Evolutionary conservation across 2,797 vertebrate genomes (phyloP), one percentile per base, ranked within the genome.

Genomic region (Macrochelys suwanniensis): DNA sequence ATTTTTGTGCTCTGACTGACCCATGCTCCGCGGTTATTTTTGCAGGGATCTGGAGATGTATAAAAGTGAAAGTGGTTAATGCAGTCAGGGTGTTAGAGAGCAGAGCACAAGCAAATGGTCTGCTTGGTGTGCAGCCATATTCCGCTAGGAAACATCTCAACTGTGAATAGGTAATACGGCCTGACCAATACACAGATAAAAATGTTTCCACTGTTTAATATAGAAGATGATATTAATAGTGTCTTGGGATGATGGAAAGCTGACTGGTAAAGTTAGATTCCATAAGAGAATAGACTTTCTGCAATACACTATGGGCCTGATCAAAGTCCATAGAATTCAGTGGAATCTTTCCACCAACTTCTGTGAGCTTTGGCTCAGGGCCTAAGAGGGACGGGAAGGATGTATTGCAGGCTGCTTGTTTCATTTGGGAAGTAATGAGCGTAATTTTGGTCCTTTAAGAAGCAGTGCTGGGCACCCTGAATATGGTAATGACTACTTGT

Each of bases 31-130:
- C 47, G 23, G 51, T 84, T 82, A 54, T 6, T 61, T 77, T 15
- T 0, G 0, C 71, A 5, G 2, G 49, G 76, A 45, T 50, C 71
- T 42, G 25, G 37, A 82, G 80, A 26, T 5, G 17, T 28, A 23
- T 7, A 28, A 93, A 42, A 8, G 45, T 31, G 28, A 85, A 3
- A 4, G 42, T 13, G 65, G 45, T 68, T 79, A 45, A 82, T 83
- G 80, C 82, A 28, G 65, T 13, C 88, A 78, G 87, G 0, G 0
- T 0, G 0, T 45, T 16, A 65, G 19, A 89, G 78, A 65, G 26
- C 80, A 57, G 77, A 79, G 26, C 11, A 61, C 49, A 65, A 71
- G 31, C 26, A 83, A 92, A 25, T 8, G 51, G 54, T 8, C 0
- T 0, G 78, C 10, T 51, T 88, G 45, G 26, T 1, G 8, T 1